These are phyloP conservation scores for Olivierus martensii DNA, from an alignment of 1,140 invertebrate species.

Conservation along the genomic window DNA sequence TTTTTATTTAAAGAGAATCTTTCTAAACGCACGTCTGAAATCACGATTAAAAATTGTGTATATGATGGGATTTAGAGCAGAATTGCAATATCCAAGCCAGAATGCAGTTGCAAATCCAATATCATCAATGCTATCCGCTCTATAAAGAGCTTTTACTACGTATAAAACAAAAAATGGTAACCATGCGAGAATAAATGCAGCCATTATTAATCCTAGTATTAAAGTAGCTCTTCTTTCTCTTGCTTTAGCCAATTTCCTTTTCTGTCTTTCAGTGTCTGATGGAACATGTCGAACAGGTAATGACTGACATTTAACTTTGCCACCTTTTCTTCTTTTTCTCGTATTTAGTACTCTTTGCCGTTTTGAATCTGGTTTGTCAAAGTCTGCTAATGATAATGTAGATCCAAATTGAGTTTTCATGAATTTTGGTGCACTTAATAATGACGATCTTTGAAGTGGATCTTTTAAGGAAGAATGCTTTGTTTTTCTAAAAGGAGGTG, in stretches of 20 bases:
- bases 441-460: neutral
- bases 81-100: conserved; percentile 99
- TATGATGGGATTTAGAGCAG: conserved; percentile 95
- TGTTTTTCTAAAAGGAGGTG: neutral
- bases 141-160: conserved; percentile 68
- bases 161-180: conserved; percentile 95
- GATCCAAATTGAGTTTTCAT: conserved; percentile 18
- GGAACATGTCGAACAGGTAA: conserved; percentile 25
- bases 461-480: neutral
- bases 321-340: conserved; percentile 4
- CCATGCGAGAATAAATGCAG: conserved; percentile 97
- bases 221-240: conserved; percentile 94
- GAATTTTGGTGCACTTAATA: conserved; percentile 17
- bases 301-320: conserved; percentile 1
- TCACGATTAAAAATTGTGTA: conserved; percentile 99
- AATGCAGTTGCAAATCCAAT: conserved; percentile 85
- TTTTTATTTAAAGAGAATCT: conserved; percentile 82
- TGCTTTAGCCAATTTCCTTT: conserved; percentile 81
- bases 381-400: conserved; percentile 16
- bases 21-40: conserved; percentile 86
- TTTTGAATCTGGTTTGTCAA: conserved; percentile 14
- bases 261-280: conserved; percentile 75
- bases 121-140: conserved; percentile 44
- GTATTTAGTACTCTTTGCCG: neutral
- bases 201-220: conserved; percentile 95